Evolutionary conservation across 1,140 invertebrate species (phyloP).

Genomic region (Glomeris maerens): DNA sequence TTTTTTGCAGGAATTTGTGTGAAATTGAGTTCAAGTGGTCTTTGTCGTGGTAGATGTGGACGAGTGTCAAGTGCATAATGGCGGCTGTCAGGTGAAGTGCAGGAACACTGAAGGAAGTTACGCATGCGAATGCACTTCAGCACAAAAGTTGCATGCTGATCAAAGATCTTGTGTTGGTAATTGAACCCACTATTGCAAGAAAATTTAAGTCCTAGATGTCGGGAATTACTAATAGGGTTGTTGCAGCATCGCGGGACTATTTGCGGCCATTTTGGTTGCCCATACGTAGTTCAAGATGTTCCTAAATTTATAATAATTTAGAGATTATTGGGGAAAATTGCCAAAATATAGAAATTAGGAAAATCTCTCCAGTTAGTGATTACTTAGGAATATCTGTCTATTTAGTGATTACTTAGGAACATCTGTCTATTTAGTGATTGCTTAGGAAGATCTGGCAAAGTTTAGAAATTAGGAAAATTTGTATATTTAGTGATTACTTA

Average conservation of each 20-base stretch:
- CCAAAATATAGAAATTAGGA: too few relatives aligned
- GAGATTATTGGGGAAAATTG: too few relatives aligned
- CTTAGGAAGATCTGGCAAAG: too few relatives aligned
- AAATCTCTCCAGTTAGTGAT: too few relatives aligned
- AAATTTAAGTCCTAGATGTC: slow-evolving; percentile 27
- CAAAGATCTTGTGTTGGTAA: slow-evolving; percentile 20
- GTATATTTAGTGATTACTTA: too few relatives aligned
- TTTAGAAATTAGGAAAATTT: too few relatives aligned
- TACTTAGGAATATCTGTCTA: too few relatives aligned
- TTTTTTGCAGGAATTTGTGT: background rate
- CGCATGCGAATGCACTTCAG: slow-evolving; percentile 56
- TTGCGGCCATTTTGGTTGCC: background rate
- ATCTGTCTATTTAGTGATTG: too few relatives aligned
- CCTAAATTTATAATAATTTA: too few relatives aligned
- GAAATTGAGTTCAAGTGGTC: background rate
- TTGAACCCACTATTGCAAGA: slow-evolving; percentile 19
- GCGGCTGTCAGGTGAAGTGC: slow-evolving; percentile 73
- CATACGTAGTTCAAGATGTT: background rate
- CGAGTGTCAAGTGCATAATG: slow-evolving; percentile 76
- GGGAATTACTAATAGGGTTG: background rate
- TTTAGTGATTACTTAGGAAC: too few relatives aligned
- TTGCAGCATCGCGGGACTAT: background rate
- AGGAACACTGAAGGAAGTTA: slow-evolving; percentile 52
- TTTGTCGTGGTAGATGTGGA: slow-evolving; percentile 51
- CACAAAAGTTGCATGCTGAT: slow-evolving; percentile 41